Base-by-base conservation (phyloP, 2,797 vertebrate genomes). In the Denticeps clupeoides region DNA sequence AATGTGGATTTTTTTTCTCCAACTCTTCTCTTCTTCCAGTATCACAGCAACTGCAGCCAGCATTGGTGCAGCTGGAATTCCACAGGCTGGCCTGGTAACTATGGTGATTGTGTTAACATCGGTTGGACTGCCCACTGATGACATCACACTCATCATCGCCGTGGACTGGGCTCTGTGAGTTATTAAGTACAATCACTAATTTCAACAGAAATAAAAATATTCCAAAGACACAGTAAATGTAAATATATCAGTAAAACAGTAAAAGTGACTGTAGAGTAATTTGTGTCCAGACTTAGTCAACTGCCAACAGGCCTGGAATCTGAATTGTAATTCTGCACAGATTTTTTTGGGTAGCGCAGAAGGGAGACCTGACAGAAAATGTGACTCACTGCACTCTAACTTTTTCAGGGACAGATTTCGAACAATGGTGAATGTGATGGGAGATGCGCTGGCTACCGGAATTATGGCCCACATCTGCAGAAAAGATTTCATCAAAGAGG, bases 21-120 rank as follows among this genome's bases (percentile, higher is more conserved):
- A n/a, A n/a, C n/a, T 23, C 2, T 3, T n/a, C 13, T 24, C 8
- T 50, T 31, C 48, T 13, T n/a, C 1, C 74, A 97, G 92, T 55
- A 95, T 97, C 69, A 97, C 93, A 28, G 93, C 93, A 15, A 96
- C 93, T 0, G 92, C 93, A 1, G 91, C 93, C 56, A 97, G 92
- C 67, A 94, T 97, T 2, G 92, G 93, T 32, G 93, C 93, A 18
- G 93, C 93, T 5, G 92, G 92, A 5, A 96, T 97, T 46, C 93
- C 93, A 0, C 93, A 96, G 55, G 93, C 93, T 0, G 93, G 93
- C 26, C 85, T 97, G 15, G 90, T 95, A 59, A 97, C 93, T 49
- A 97, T 97, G 93, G 93, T 94, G 65, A 95, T 97, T 2, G 93
- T 97, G 47, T 74, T 97, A 41, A 97, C 93, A 44, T 96, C 93